These are phyloP conservation scores for Calcarius lapponicus DNA, from an alignment of 2,797 vertebrate genomes.

Conservation along the genomic window DNA sequence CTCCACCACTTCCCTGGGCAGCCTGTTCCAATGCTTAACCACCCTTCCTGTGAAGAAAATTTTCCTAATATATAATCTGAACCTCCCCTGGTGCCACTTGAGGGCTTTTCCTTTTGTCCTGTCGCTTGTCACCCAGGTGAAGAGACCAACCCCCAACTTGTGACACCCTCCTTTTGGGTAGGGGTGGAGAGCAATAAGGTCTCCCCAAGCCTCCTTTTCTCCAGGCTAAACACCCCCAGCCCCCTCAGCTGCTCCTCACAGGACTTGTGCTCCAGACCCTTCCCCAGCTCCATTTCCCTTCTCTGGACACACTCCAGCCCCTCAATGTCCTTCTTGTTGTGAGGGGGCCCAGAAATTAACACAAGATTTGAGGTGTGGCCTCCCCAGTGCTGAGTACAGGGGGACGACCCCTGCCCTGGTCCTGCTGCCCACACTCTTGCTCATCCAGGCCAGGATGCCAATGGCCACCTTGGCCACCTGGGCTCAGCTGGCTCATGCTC, in stretches of 20 bases:
- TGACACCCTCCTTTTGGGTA: not conserved
- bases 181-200: not conserved
- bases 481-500: rapidly evolving
- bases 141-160: not conserved
- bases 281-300: rapidly evolving
- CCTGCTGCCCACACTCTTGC: not conserved
- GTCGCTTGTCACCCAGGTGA: not conserved
- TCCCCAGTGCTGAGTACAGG: rapidly evolving
- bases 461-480: not conserved
- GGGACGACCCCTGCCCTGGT: not conserved
- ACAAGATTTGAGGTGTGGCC: not conserved
- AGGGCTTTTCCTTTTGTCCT: not conserved
- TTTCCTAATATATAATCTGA: not conserved
- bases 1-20: not conserved
- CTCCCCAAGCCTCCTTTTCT: not conserved
- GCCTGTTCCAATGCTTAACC: not conserved
- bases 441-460: not conserved
- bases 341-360: not conserved
- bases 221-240: not conserved
- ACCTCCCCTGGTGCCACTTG: not conserved
- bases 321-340: too few relatives aligned
- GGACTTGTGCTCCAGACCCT: not conserved
- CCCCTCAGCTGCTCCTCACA: not conserved
- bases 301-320: rapidly evolving
- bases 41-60: not conserved